phyloP scores from a whole-genome alignment of 2,888 invertebrate species.

The Chouioia cunea region DNA sequence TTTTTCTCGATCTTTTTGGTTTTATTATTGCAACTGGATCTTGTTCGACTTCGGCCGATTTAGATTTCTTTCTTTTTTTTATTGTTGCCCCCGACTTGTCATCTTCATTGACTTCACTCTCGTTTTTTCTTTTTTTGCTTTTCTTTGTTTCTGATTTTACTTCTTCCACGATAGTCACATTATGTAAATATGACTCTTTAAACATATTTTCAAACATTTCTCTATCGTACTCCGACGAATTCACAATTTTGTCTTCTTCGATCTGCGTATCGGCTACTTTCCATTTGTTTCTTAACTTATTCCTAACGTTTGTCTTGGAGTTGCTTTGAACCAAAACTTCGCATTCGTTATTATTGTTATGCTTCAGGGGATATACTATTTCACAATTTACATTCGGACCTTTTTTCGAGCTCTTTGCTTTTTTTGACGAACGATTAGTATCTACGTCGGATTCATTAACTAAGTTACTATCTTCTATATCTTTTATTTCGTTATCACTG shows the following conservation, averaged over 20 bases:
- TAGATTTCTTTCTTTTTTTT: neutral
- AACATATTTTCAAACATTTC: neutral
- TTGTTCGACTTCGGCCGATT: neutral
- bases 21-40: neutral
- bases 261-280: neutral
- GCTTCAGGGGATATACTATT: no score
- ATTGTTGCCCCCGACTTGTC: neutral
- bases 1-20: neutral
- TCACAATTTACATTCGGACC: no score
- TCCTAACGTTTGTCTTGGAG: neutral
- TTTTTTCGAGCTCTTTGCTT: no score
- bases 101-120: neutral
- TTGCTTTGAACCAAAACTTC: no score
- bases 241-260: neutral
- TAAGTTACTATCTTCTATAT: no score
- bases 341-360: no score
- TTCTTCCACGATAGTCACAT: no score
- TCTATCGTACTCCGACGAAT: no score
- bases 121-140: conserved; percentile 14
- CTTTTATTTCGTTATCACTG: no score
- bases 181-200: neutral
- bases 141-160: neutral
- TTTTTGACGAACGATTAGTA: no score
- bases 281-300: conserved; percentile 6
- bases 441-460: no score